These are phyloP conservation scores for Noctua comes DNA, from an alignment of 2,888 invertebrate species.

Conservation along the genomic window DNA sequence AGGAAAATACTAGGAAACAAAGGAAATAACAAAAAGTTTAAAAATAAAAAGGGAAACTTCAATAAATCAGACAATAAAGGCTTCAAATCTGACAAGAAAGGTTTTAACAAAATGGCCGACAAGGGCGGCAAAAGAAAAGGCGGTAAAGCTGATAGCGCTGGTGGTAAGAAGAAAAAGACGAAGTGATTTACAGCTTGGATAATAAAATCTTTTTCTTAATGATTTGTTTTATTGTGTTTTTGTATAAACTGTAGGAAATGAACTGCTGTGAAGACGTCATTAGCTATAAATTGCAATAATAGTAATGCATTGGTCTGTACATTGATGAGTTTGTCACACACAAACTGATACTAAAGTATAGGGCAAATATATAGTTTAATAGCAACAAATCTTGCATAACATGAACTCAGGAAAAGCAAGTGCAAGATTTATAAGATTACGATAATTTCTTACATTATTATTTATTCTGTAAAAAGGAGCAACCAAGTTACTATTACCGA, in stretches of 20 bases:
- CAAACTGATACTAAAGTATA: neutral
- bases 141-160: constrained; percentile 69
- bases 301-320: neutral
- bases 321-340: neutral
- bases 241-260: neutral
- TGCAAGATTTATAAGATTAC: neutral
- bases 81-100: constrained; percentile 73
- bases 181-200: constrained; percentile 69
- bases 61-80: constrained; percentile 62
- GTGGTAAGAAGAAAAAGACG: constrained; percentile 82
- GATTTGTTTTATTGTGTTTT: constrained; percentile 49
- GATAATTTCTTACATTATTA: neutral
- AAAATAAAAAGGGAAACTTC: constrained; percentile 53
- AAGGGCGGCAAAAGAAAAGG: constrained; percentile 58
- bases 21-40: constrained; percentile 64
- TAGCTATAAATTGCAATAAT: neutral
- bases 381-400: neutral
- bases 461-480: neutral
- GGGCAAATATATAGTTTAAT: neutral
- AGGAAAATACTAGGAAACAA: constrained; percentile 84
- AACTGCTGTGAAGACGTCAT: neutral
- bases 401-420: neutral
- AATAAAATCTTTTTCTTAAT: constrained; percentile 37
- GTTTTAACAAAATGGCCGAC: constrained; percentile 70
- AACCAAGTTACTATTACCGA: neutral